Evolutionary conservation across 2,797 vertebrate species (phyloP).

Genomic region (Gymnopithys bicolor): DNA sequence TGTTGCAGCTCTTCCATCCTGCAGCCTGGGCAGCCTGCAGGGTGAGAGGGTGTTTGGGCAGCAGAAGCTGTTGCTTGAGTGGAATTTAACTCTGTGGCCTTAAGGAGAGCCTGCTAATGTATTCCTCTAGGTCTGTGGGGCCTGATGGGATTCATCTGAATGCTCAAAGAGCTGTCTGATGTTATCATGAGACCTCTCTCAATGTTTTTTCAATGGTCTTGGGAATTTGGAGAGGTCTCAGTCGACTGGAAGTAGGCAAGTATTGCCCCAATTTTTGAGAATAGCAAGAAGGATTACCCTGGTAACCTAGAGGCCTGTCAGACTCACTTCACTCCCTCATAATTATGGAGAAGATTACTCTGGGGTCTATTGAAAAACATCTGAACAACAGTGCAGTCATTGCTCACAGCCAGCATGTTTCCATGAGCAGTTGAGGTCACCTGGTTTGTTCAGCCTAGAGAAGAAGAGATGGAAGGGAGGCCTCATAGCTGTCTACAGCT

Average conservation of each 20-base stretch:
- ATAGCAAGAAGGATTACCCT: too few species aligned
- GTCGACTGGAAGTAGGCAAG: too few species aligned
- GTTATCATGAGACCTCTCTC: too few species aligned
- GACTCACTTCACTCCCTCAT: too few species aligned
- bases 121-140: background rate
- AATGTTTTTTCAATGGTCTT: too few species aligned
- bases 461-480: background rate
- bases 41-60: background rate
- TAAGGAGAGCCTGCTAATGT: background rate
- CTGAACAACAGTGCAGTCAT: background rate
- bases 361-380: background rate
- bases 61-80: background rate
- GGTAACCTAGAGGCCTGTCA: too few species aligned
- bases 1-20: accelerated
- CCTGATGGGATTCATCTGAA: background rate
- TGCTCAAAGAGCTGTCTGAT: background rate
- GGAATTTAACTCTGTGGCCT: background rate
- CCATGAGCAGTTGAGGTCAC: background rate
- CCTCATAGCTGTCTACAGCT: too few species aligned
- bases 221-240: too few species aligned
- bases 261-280: too few species aligned
- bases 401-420: background rate
- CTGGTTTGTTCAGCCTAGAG: background rate
- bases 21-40: background rate
- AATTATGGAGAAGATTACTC: background rate